Conservation (phyloP, 2,113 vertebrate genomes). For the Carassius gibelio region DNA sequence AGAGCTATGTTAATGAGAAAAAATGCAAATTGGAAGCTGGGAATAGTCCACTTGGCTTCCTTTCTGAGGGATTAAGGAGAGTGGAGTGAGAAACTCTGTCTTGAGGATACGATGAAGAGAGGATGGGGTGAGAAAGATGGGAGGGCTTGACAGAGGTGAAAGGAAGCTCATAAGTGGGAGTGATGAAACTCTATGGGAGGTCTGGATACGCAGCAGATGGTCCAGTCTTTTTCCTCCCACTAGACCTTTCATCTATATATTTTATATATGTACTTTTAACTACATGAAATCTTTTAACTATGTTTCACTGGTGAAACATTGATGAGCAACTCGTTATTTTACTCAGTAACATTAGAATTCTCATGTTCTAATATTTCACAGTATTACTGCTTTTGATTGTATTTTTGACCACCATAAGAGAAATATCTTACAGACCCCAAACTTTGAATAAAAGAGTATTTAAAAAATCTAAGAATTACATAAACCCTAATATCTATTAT, state of each 20-base stretch:
- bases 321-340: background rate
- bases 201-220: background rate
- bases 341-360: background rate
- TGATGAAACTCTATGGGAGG: background rate
- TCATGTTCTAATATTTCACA: too few relatives aligned
- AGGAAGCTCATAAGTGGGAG: background rate
- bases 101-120: constrained; percentile 54
- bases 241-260: background rate
- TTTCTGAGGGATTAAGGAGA: constrained; percentile 73
- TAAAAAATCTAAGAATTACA: background rate
- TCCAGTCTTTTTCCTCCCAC: background rate
- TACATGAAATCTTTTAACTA: background rate
- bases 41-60: constrained; percentile 69
- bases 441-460: background rate
- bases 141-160: background rate
- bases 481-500: background rate
- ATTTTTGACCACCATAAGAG: background rate
- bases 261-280: background rate
- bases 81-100: constrained; percentile 61
- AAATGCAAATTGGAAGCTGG: constrained; percentile 71
- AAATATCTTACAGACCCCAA: background rate
- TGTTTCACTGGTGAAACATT: background rate
- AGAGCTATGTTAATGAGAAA: constrained; percentile 73
- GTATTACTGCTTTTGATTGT: too few relatives aligned
- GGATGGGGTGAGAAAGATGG: constrained; percentile 7